Conservation (phyloP, 2,888 invertebrate genomes). For the Coleophora deauratella region DNA sequence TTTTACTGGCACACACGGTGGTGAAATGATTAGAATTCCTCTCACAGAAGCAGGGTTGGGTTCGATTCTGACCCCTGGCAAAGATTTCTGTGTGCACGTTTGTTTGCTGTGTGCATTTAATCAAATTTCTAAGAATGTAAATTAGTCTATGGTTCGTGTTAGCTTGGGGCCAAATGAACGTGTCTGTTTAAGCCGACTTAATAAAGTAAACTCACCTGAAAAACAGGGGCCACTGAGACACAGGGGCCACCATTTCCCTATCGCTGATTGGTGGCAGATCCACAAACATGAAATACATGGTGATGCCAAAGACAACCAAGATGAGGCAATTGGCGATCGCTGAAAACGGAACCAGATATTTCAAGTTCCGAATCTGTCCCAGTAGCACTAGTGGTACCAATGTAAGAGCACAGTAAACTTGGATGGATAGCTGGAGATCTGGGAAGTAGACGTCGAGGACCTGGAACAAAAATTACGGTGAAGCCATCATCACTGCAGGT, state of each 20-base stretch:
- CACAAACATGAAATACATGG: constrained; percentile 85
- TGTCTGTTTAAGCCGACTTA: no score
- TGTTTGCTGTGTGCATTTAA: no score
- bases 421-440: constrained; percentile 65
- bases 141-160: no score
- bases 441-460: constrained; percentile 61
- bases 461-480: constrained; percentile 41
- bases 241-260: constrained; percentile 62
- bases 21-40: no score
- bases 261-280: constrained; percentile 51
- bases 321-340: constrained; percentile 88
- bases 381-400: constrained; percentile 80
- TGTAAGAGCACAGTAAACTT: constrained; percentile 78
- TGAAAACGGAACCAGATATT: constrained; percentile 91
- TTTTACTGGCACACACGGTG: no score
- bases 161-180: no score
- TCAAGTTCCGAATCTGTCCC: constrained; percentile 84
- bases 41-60: no score
- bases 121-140: no score
- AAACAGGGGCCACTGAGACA: constrained; percentile 85
- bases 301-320: constrained; percentile 83
- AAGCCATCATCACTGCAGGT: neutral
- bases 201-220: constrained; percentile 68
- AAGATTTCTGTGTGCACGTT: no score
- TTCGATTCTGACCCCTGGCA: no score